Base-by-base conservation (phyloP, 2,888 invertebrate genomes). In the Macrophya annulata region DNA sequence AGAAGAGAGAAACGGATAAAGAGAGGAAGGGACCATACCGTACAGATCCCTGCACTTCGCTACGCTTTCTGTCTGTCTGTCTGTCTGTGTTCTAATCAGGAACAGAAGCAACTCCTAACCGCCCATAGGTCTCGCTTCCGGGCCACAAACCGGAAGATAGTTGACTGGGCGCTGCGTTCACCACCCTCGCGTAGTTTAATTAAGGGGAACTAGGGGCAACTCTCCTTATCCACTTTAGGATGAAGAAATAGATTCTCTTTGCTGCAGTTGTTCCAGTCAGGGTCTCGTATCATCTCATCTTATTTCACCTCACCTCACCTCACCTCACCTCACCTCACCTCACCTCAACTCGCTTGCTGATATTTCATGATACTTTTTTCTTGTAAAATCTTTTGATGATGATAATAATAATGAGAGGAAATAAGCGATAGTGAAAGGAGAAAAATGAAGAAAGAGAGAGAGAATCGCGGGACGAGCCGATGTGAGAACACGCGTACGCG, bases 141-240 rank as follows among this genome's bases (percentile, higher is more conserved):
- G 81, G 43, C 40, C 62, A 81, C 81, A 81, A 62, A 81, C 59
- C 81, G 81, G 59, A 48, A 83, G 83, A 68, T 83, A 83, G 83
- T 68, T 83, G 83, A 65, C 68, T 51, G 83, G 68, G 68, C n/a
- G n/a, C n/a, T n/a, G n/a, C n/a, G n/a, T 31, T 31, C 51, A 68
- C 82, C 45, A 89, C 89, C 90, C 62, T 89, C 90, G 89, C 90
- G 89, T 90, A 90, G 91, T 91, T 92, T 91, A 91, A 92, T 92
- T 92, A 92, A 91, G 92, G 91, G 89, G 90, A 90, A 90, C 90
- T 89, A 87, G 86, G 65, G 40, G 55, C 15, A 21, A 65, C 76
- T 51, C 65, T 85, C 68, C 40, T 37, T 40, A 45, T 37, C 31
- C 17, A 31, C 77, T 77, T 9, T 55, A 10, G 21, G 55, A 77